Evolutionary conservation across 2,797 vertebrate species (phyloP), one percentile per base, ranked within the genome.

Genomic region (Xenopus petersii): DNA sequence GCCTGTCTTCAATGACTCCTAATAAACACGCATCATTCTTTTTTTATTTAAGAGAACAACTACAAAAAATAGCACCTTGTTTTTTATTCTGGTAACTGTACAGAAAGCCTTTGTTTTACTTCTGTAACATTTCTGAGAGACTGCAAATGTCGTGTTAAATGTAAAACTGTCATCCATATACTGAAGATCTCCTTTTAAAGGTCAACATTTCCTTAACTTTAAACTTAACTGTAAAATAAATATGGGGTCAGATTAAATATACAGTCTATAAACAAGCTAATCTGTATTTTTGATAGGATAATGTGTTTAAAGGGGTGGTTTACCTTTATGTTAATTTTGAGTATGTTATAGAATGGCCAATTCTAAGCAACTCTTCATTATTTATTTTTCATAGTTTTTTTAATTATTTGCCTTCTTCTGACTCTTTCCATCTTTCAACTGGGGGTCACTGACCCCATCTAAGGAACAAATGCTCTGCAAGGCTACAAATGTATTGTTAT

Each of bases 71-170:
- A 83, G 81, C 86, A 79, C 81, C 81, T 86, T 86, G 86, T 30
- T 88, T 88, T 84, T 84, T 84, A 79, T 83, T 87, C 82, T 70
- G 82, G 81, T 82, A 82, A 82, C 73, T 88, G 81, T 87, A 88
- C 86, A 88, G 79, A 21, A 21, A 82, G 82, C 67, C 86, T 83
- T 86, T 87, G 55, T 60, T 56, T 55, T 62, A 67, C 89, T 90
- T 83, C 87, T 82, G 71, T 84, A 79, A 26, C 24, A 21, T 24
- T 78, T 62, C 47, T 13, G 21, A 21, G 21, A 21, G 12, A 60
- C 70, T 64, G 59, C 17, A 13, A 60, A 12, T 26, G 26, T n/a
- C 15, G 8, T 48, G 26, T 15, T 49, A 5, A 5, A 17, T 68
- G 58, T 67, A 17, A 16, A 16, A 26, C 12, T 58, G 71, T 70